Percentiles rank a stretch among this genome's conserved stretches.
Evolutionary conservation across 1,140 invertebrate species (phyloP).

Genomic region (Bombus turneri): DNA sequence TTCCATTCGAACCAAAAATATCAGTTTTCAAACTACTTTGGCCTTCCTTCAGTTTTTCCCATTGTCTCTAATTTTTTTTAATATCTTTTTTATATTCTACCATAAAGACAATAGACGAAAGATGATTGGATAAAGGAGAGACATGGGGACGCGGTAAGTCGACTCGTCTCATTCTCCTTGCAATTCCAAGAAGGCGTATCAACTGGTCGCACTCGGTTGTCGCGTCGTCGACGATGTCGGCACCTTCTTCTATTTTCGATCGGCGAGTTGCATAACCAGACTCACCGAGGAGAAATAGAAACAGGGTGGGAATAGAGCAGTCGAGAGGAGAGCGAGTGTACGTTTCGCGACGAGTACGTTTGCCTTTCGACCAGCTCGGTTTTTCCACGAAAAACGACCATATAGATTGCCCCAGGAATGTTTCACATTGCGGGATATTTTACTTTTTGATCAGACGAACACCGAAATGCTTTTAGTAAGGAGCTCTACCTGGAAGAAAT

Average conservation of each 20-base stretch:
- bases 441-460: background rate
- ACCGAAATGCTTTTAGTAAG: background rate
- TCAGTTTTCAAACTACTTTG: too few species aligned
- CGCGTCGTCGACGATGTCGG: constrained; percentile 60
- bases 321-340: constrained; percentile 2
- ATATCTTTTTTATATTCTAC: background rate
- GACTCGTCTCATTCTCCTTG: constrained; percentile 43
- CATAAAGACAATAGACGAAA: background rate
- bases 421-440: background rate
- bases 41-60: too few species aligned
- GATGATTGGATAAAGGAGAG: background rate
- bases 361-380: constrained; percentile 18
- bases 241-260: constrained; percentile 70
- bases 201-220: constrained; percentile 51
- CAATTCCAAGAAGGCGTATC: constrained; percentile 64
- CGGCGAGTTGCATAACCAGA: constrained; percentile 63
- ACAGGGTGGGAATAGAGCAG: constrained; percentile 39
- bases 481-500: background rate
- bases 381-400: background rate
- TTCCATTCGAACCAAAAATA: too few species aligned
- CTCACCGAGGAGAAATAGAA: constrained; percentile 52
- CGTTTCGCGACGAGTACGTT: constrained; percentile 15
- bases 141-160: constrained; percentile 41
- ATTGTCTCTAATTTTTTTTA: background rate
- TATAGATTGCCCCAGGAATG: background rate